Percentiles rank a stretch among this genome's conserved stretches.
phyloP scores from a whole-genome alignment of 2,888 invertebrate genomes.

The Charanyca ferruginea region DNA sequence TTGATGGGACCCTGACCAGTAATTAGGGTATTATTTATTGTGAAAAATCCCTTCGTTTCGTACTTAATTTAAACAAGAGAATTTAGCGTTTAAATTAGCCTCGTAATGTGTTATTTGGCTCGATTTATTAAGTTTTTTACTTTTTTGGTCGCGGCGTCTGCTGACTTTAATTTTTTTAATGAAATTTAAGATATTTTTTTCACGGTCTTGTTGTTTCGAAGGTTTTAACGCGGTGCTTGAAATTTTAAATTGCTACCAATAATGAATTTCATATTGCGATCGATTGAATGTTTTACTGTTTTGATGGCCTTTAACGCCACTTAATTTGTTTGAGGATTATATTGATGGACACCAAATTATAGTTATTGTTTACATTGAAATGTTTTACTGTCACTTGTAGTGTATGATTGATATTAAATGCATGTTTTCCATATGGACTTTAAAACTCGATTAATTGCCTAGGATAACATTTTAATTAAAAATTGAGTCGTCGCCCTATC shows the following conservation, averaged over 20 bases:
- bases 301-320: constrained; percentile 35
- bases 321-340: constrained; percentile 33
- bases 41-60: constrained; percentile 73
- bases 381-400: no score
- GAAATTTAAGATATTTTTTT: constrained; percentile 50
- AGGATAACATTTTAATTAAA: not conserved
- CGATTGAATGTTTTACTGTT: constrained; percentile 24
- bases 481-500: not conserved
- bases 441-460: no score
- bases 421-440: not conserved
- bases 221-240: constrained; percentile 21
- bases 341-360: constrained; percentile 26
- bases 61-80: constrained; percentile 78
- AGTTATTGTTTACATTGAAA: constrained; percentile 2
- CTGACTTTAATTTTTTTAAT: constrained; percentile 39
- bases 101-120: constrained; percentile 68
- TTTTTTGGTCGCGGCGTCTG: constrained; percentile 30
- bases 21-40: constrained; percentile 80
- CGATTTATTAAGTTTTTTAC: constrained; percentile 57
- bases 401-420: not conserved
- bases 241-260: constrained; percentile 25
- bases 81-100: constrained; percentile 75
- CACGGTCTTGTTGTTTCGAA: constrained; percentile 35
- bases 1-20: constrained; percentile 71
- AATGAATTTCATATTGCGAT: constrained; percentile 35